Evolutionary conservation across 2,797 vertebrate genomes (phyloP).

Genomic region (Pantherophis alleghaniensis): DNA sequence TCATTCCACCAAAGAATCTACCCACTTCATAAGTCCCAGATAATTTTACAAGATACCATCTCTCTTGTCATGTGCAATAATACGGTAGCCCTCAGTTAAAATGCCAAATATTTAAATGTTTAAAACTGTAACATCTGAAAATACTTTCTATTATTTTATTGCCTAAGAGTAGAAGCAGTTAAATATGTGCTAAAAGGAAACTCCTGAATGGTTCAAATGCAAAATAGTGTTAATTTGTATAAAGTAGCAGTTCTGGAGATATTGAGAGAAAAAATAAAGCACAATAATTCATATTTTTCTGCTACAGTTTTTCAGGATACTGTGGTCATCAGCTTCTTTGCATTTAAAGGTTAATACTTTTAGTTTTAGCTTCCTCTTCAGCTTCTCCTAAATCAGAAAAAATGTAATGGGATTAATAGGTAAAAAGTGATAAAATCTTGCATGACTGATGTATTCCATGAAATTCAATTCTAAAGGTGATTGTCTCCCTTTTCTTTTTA

Average conservation of each 20-base stretch:
- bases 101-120: background rate
- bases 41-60: background rate
- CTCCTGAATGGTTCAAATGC: background rate
- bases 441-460: background rate
- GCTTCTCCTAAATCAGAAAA: background rate
- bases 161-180: background rate
- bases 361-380: background rate
- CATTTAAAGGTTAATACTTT: conserved; percentile 14
- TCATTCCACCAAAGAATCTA: background rate
- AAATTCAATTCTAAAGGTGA: background rate
- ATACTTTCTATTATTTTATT: background rate
- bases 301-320: background rate
- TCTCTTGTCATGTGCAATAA: background rate
- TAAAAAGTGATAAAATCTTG: background rate
- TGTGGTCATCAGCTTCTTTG: background rate
- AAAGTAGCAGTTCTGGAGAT: background rate
- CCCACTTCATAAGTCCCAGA: background rate
- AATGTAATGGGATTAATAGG: background rate
- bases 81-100: background rate
- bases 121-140: background rate
- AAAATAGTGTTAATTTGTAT: background rate
- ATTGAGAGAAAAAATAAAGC: background rate
- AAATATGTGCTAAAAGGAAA: background rate
- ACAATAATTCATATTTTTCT: background rate
- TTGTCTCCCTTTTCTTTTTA: background rate